phyloP scores from a whole-genome alignment of 2,888 invertebrate genomes.

The Pollenia amentaria region DNA sequence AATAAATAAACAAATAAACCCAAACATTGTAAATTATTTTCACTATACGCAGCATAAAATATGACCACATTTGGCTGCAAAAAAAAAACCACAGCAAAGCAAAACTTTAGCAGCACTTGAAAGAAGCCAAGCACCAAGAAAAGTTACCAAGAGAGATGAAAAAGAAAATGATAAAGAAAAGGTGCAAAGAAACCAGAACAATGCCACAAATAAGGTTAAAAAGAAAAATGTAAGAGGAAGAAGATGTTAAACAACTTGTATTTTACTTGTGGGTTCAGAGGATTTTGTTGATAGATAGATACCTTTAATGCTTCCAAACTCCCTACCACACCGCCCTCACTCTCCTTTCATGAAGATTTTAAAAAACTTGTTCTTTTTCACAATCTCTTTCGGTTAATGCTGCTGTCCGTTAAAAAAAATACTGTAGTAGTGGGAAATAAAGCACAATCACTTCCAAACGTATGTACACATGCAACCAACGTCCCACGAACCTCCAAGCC shows the following conservation, averaged over 20 bases:
- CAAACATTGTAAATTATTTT: constrained; percentile 25
- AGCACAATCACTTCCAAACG: constrained; percentile 17
- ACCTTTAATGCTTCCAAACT: constrained; percentile 22
- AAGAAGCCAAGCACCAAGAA: neutral
- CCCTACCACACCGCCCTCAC: neutral
- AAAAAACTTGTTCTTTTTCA: constrained; percentile 55
- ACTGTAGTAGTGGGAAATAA: constrained; percentile 38
- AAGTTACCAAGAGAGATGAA: constrained; percentile 8
- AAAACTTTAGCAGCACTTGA: neutral
- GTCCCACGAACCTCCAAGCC: neutral
- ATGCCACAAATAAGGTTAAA: constrained; percentile 5
- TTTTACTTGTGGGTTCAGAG: constrained; percentile 63
- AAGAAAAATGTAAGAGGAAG: constrained; percentile 33
- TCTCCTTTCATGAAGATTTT: neutral
- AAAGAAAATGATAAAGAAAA: constrained; percentile 26
- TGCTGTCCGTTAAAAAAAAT: constrained; percentile 41
- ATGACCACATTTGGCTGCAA: constrained; percentile 28
- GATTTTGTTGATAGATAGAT: constrained; percentile 45
- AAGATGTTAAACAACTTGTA: constrained; percentile 51
- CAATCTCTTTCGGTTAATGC: constrained; percentile 28
- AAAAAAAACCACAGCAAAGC: constrained; percentile 10
- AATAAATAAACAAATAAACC: constrained; percentile 32
- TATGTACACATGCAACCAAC: neutral
- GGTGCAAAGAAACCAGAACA: constrained; percentile 46
- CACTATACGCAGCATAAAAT: constrained; percentile 12